phyloP scores from a whole-genome alignment of 2,888 invertebrate species.

The Heteromyza rotundicornis region DNA sequence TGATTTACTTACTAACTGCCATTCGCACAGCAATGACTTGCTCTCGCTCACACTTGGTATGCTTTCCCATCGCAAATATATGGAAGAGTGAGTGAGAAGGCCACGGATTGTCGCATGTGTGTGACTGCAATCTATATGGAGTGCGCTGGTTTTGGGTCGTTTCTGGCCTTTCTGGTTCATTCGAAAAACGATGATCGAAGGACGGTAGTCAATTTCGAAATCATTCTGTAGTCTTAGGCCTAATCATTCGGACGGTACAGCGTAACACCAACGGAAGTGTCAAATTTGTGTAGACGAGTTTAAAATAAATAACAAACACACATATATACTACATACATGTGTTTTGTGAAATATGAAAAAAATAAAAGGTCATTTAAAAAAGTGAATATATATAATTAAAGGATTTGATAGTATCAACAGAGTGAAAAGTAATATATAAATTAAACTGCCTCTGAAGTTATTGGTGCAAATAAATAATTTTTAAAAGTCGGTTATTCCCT shows the following conservation, averaged over 20 bases:
- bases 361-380: slow-evolving; percentile 2
- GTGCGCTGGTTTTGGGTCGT: slow-evolving; percentile 26
- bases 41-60: neutral
- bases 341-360: slow-evolving; percentile 4
- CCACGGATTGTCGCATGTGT: neutral
- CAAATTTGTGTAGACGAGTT: neutral
- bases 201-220: slow-evolving; percentile 55
- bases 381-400: too few species aligned
- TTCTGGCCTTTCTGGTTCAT: slow-evolving; percentile 33
- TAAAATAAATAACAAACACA: slow-evolving; percentile 2
- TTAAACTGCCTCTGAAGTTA: too few species aligned
- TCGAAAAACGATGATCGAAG: slow-evolving; percentile 37
- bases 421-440: too few species aligned
- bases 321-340: neutral
- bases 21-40: neutral
- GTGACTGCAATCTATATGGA: neutral
- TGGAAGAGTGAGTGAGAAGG: neutral
- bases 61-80: slow-evolving; percentile 5
- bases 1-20: slow-evolving; percentile 41
- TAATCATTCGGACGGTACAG: slow-evolving; percentile 55
- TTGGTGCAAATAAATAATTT: too few species aligned
- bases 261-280: slow-evolving; percentile 29
- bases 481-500: neutral
- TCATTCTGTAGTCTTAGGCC: slow-evolving; percentile 61
- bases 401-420: too few species aligned